Percentiles rank a stretch among this genome's conserved stretches.
phyloP scores from a whole-genome alignment of 2,797 vertebrate genomes.

The Agapornis canus region DNA sequence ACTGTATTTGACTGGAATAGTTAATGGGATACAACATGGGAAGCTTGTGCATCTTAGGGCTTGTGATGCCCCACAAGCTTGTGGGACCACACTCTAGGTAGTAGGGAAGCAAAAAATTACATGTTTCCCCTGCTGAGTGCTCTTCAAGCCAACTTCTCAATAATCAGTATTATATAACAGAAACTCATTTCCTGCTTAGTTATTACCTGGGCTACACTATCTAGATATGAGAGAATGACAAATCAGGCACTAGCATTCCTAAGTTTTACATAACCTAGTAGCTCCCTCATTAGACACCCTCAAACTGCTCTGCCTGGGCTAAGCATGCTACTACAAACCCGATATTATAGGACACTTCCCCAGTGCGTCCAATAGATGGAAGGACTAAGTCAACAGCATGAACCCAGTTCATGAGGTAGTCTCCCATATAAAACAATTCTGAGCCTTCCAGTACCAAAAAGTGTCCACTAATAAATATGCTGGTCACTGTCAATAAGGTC shows the following conservation, averaged over 20 bases:
- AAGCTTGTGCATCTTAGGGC: background rate
- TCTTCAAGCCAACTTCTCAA: background rate
- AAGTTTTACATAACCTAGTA: background rate
- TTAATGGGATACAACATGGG: background rate
- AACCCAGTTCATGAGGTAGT: background rate
- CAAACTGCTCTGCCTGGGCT: background rate
- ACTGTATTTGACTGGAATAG: background rate
- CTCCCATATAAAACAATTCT: background rate
- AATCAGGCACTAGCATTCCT: background rate
- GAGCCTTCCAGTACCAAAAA: background rate
- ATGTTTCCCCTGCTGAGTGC: background rate
- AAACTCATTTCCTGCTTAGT: background rate
- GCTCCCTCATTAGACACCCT: background rate
- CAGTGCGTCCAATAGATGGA: background rate
- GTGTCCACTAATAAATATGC: background rate
- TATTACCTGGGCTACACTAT: background rate
- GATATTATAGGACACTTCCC: background rate
- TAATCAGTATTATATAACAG: background rate
- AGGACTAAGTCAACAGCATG: background rate
- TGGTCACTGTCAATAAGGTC: background rate
- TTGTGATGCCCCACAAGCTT: background rate
- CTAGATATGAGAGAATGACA: background rate
- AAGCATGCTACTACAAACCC: background rate
- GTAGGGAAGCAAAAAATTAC: background rate
- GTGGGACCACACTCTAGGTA: background rate